Percentiles rank a stretch among this genome's conserved stretches.
phyloP scores from a whole-genome alignment of 2,888 invertebrate genomes.

The Altica lythri region DNA sequence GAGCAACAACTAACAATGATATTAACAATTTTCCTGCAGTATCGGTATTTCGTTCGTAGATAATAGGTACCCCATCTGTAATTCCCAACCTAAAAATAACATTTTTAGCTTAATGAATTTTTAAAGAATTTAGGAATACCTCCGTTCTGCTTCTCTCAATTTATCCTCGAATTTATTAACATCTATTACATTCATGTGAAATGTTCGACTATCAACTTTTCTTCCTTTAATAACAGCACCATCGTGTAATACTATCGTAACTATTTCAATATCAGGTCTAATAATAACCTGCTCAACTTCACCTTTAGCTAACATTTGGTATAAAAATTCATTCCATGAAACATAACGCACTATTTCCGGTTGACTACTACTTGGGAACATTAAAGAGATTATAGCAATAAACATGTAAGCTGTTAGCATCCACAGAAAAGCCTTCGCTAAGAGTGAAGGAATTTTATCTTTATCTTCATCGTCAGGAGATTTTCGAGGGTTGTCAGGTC shows the following conservation, averaged over 20 bases:
- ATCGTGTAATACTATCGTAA: slow-evolving; percentile 81
- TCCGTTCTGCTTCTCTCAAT: slow-evolving; percentile 80
- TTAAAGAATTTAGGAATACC: not conserved
- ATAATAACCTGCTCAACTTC: slow-evolving; percentile 90
- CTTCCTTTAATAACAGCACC: slow-evolving; percentile 87
- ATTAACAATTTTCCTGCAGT: slow-evolving; percentile 73
- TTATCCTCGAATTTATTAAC: slow-evolving; percentile 88
- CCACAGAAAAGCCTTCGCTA: slow-evolving; percentile 81
- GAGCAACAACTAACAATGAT: slow-evolving; percentile 68
- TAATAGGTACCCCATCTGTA: slow-evolving; percentile 78
- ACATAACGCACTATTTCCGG: slow-evolving; percentile 83
- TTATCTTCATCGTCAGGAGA: slow-evolving; percentile 65
- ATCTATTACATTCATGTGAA: slow-evolving; percentile 85
- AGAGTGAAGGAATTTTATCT: slow-evolving; percentile 71
- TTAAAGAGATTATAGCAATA: slow-evolving; percentile 71
- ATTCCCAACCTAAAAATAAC: slow-evolving; percentile 68
- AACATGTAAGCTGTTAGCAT: slow-evolving; percentile 77
- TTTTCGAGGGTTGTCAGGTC: slow-evolving; percentile 41
- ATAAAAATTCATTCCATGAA: slow-evolving; percentile 96
- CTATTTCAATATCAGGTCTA: slow-evolving; percentile 81
- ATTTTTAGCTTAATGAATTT: not conserved
- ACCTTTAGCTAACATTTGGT: slow-evolving; percentile 91
- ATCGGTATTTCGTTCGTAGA: slow-evolving; percentile 81
- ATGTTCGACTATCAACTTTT: slow-evolving; percentile 69
- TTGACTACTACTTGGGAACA: slow-evolving; percentile 72